phyloP scores from a whole-genome alignment of 2,888 invertebrate genomes.

The Harpalus rubripes region DNA sequence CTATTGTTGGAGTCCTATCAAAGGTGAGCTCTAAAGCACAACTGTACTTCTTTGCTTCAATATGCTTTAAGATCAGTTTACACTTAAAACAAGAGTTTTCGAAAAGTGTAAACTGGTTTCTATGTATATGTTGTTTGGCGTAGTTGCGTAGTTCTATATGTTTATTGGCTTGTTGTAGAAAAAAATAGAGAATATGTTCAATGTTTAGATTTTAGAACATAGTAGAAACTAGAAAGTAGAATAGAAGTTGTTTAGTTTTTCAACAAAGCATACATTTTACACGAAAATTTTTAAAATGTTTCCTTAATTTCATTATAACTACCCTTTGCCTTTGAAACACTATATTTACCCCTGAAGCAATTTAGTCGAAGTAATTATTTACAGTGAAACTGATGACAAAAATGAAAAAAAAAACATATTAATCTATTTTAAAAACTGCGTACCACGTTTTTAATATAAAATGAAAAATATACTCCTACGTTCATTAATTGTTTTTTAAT shows the following conservation, averaged over 20 bases:
- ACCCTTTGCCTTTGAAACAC: background rate
- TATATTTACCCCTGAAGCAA: background rate
- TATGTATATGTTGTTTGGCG: constrained; percentile 37
- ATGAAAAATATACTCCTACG: too few species aligned
- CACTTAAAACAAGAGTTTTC: background rate
- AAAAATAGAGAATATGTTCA: background rate
- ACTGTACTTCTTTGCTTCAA: constrained; percentile 28
- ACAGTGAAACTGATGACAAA: background rate
- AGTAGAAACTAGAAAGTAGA: background rate
- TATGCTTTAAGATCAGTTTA: constrained; percentile 24
- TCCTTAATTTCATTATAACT: too few species aligned
- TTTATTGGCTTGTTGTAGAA: constrained; percentile 14
- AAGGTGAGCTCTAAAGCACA: constrained; percentile 55
- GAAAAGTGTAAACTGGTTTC: constrained; percentile 19
- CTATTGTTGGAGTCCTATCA: constrained; percentile 39
- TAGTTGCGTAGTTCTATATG: constrained; percentile 8
- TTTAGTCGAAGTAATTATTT: background rate
- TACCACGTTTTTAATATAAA: too few species aligned
- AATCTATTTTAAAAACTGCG: too few species aligned
- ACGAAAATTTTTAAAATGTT: too few species aligned
- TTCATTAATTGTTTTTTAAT: too few species aligned
- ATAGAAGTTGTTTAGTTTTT: background rate
- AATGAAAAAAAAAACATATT: background rate
- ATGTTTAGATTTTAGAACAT: constrained; percentile 13
- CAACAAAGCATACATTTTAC: background rate